Base-by-base conservation (phyloP, 1,140 invertebrate species). In the Drosophila pachea region DNA sequence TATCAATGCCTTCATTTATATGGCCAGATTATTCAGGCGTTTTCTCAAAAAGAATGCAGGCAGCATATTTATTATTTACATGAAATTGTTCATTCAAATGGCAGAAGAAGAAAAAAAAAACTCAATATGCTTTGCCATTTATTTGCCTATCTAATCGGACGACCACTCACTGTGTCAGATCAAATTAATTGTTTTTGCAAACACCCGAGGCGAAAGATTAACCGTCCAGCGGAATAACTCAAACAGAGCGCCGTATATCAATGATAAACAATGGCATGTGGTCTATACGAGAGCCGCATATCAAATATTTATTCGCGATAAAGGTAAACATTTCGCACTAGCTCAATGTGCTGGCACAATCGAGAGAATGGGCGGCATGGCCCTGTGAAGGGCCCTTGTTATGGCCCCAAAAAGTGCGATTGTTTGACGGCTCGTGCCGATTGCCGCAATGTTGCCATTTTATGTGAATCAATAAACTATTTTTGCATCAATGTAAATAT, bases 391-490 rank as follows among this genome's bases (percentile, higher is more conserved):
- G n/a, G 8, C 36, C 16, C 56, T 69, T 60, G 45, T 63, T 56
- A 31, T 38, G 16, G 7, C 7, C 8, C 31, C 38, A 16, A 38
- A 29, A 32, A 60, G 8, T 6, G 43, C 14, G 47, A 65, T 48
- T 40, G 12, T 54, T 36, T 48, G 65, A 63, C 65, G 66, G 62
- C 22, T 55, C 40, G 38, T 54, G 55, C 68, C 43, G 47, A 50
- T 59, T 60, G 43, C 55, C 71, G 52, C 45, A 43, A 45, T 68
- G 79, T 67, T 42, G 56, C 42, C 45, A 36, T 47, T 43, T 49
- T 62, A 29, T 52, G 55, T 73, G 65, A 83, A 84, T 84, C 73
- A 76, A 84, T 84, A 83, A 68, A 50, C 67, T 60, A 68, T 64
- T 73, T 70, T 64, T 49, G 43, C 58, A 36, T 40, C 74, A 75